phyloP scores from a whole-genome alignment of 2,113 vertebrate genomes.

The Aptenodytes patagonicus region DNA sequence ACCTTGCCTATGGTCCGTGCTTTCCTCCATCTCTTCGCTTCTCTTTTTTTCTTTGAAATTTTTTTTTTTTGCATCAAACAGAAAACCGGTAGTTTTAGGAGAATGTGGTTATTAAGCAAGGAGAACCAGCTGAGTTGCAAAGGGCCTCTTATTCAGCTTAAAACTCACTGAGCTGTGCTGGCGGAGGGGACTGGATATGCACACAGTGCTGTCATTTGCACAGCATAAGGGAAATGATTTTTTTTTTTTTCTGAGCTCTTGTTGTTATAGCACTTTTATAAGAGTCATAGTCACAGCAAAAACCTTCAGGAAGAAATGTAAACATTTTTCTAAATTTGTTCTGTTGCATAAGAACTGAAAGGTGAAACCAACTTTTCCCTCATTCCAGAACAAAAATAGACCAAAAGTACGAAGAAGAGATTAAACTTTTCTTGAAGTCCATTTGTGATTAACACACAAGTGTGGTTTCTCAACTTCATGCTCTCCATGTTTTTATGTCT shows the following conservation, averaged over 20 bases:
- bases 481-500: neutral
- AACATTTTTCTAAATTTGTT: constrained; percentile 29
- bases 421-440: neutral
- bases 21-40: neutral
- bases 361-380: neutral
- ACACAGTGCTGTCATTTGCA: neutral
- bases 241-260: neutral
- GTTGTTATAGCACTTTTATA: neutral
- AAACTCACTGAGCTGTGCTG: neutral
- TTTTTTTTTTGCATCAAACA: neutral
- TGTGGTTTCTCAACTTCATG: neutral
- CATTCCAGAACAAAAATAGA: constrained; percentile 10
- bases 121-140: neutral
- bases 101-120: neutral
- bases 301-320: constrained; percentile 20
- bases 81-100: neutral
- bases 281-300: neutral
- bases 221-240: neutral
- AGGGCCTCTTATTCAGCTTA: neutral
- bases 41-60: neutral
- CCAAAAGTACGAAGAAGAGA: neutral
- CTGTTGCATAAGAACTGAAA: constrained; percentile 10
- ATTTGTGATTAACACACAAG: neutral
- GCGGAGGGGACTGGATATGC: neutral
- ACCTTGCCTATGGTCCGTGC: neutral